Evolutionary conservation across 2,113 vertebrate species (phyloP), one percentile per base, ranked within the genome.

Genomic region (Cathartes aura): DNA sequence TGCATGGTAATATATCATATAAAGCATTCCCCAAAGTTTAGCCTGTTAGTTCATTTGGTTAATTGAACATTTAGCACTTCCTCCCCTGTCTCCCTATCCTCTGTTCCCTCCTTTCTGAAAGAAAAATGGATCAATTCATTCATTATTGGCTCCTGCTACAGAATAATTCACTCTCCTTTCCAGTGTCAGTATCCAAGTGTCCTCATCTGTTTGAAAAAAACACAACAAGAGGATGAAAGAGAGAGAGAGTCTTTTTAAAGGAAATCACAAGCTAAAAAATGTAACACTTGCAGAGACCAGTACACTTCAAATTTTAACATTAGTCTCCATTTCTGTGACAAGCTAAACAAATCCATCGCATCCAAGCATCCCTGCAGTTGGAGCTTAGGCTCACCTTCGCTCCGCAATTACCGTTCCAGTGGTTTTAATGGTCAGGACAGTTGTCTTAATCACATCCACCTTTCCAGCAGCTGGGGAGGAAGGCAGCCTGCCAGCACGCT

Each of bases 61-160:
- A 87, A 91, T 36, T 76, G 56, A 96, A 93, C n/a, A 79, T 79
- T 72, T 89, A 76, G 50, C 15, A 42, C 45, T 93, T 95, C 48
- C 27, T 89, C 16, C 34, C 24, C 32, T n/a, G 4, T 68, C 53
- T 90, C 40, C 24, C 14, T 76, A 62, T 18, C 6, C 32, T 63
- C 70, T 90, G 30, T 83, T 86, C 34, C 19, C 58, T 86, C 32
- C 48, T 81, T 27, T 95, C 21, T 1, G 1, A 87, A 80, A 58
- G 32, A 70, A 87, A 94, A 81, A 82, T 26, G 3, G 19, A 82
- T 90, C 0, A 5, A 74, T 74, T 78, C 2, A 29, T 82, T 88
- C 43, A 52, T 72, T 87, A 73, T 76, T 87, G 62, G 12, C 20
- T 93, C 38, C 75, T 66, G 32, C 22, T 70, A 27, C 47, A 63